A percentile compares a stretch with the other conserved stretches of the same genome.
Evolutionary conservation across 64 coral and sea anemone species (phyloP).

Genomic region (Acropora tenuis): DNA sequence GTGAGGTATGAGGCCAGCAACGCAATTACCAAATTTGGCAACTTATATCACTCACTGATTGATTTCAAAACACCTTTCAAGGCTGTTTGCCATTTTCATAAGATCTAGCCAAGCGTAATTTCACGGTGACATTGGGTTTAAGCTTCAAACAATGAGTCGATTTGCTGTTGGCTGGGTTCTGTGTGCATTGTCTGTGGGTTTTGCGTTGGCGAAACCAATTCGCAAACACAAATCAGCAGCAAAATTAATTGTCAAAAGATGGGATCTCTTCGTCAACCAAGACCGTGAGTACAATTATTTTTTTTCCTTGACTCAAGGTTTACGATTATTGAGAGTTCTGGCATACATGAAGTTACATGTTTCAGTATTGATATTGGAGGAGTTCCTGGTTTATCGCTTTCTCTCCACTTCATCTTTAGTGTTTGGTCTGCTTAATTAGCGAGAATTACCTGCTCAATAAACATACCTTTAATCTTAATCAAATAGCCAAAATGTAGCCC

Average conservation of each 20-base stretch:
- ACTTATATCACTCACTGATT: slow-evolving; percentile 15
- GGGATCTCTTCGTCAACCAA: slow-evolving; percentile 74
- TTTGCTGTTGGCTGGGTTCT: slow-evolving; percentile 57
- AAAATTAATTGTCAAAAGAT: slow-evolving; percentile 71
- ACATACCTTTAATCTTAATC: not conserved
- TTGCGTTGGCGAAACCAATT: slow-evolving; percentile 31
- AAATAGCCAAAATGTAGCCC: not conserved
- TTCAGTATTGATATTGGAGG: too few species aligned
- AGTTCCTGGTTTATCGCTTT: not conserved
- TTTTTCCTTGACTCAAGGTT: not conserved
- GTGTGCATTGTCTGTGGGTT: slow-evolving; percentile 12
- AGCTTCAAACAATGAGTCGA: slow-evolving; percentile 6
- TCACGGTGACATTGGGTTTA: not conserved
- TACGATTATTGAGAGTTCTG: not conserved
- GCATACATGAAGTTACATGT: too few species aligned
- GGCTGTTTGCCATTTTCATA: slow-evolving; percentile 1
- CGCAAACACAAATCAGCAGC: slow-evolving; percentile 37
- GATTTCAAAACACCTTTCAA: not conserved
- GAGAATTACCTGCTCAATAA: not conserved
- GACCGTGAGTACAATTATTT: slow-evolving; percentile 70
- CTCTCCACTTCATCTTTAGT: not conserved
- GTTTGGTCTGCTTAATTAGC: not conserved
- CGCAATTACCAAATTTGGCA: slow-evolving; percentile 25
- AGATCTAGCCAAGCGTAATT: slow-evolving; percentile 9
- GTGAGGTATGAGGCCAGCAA: slow-evolving; percentile 42